These are phyloP conservation scores for Pelusios castaneus DNA, from an alignment of 2,113 vertebrate genomes.

Conservation along the genomic window DNA sequence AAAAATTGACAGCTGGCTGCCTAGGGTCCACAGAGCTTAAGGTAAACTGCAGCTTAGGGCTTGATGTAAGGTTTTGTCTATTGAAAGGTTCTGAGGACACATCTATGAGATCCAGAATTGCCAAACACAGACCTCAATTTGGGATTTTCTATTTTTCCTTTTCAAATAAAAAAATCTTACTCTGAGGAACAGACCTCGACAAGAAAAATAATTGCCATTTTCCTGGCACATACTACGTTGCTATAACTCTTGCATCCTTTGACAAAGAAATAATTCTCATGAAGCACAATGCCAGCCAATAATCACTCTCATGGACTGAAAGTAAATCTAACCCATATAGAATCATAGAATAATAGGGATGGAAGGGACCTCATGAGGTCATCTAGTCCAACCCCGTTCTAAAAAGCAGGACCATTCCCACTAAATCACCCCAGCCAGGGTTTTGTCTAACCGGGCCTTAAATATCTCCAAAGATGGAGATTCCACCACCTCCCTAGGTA, in stretches of 20 bases:
- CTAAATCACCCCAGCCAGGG: no score
- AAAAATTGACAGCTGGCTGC: conserved; percentile 24
- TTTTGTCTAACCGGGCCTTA: no score
- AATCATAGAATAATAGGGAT: no score
- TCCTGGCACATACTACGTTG: background rate
- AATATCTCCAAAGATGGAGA: no score
- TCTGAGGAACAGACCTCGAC: background rate
- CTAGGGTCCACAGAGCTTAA: background rate
- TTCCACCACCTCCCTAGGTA: no score
- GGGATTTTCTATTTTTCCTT: background rate
- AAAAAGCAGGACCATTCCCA: no score
- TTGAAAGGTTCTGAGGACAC: background rate
- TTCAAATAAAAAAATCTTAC: background rate
- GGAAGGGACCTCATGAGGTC: no score
- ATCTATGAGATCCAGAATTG: background rate
- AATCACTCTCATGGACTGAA: background rate
- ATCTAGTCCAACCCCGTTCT: no score
- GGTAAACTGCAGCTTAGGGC: background rate
- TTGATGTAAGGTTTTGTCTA: background rate
- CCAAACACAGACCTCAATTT: background rate
- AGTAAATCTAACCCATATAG: background rate
- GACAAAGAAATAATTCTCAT: background rate
- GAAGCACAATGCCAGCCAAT: background rate
- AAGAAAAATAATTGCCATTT: background rate
- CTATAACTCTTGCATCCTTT: background rate